Conservation (phyloP, 1,140 invertebrate species). For the Sinella curviseta region DNA sequence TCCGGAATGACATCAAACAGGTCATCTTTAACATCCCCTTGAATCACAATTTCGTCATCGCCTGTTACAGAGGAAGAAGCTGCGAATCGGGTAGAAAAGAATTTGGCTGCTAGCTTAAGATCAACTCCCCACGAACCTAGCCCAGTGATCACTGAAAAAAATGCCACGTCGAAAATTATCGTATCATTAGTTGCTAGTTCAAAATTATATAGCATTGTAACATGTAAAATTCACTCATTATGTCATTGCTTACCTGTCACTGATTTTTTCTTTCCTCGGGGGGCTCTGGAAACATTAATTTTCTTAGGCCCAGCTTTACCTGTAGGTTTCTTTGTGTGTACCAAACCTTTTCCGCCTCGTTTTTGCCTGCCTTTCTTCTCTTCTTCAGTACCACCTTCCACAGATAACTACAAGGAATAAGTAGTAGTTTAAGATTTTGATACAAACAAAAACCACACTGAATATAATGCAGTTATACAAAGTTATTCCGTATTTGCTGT, state of each 20-base stretch:
- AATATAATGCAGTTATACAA: too few relatives aligned
- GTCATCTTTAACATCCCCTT: conserved; percentile 97
- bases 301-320: conserved; percentile 73
- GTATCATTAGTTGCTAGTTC: conserved; percentile 59
- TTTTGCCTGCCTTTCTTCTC: conserved; percentile 88
- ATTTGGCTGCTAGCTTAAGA: conserved; percentile 95
- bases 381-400: conserved; percentile 70
- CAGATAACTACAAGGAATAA: conserved; percentile 15
- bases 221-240: background rate
- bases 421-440: background rate
- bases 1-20: conserved; percentile 95
- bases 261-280: conserved; percentile 97
- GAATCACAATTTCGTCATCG: conserved; percentile 99
- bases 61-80: conserved; percentile 98
- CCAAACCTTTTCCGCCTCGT: conserved; percentile 82
- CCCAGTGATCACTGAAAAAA: conserved; percentile 68
- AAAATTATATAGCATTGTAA: conserved; percentile 59
- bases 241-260: conserved; percentile 81
- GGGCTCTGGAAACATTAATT: conserved; percentile 80
- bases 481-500: conserved; percentile 49
- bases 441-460: background rate
- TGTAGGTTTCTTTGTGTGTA: conserved; percentile 80
- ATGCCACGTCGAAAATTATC: conserved; percentile 16
- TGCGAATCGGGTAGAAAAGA: conserved; percentile 96
- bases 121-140: conserved; percentile 95